These are phyloP conservation scores for Oligia strigilis DNA, from an alignment of 2,888 invertebrate species.

Conservation along the genomic window DNA sequence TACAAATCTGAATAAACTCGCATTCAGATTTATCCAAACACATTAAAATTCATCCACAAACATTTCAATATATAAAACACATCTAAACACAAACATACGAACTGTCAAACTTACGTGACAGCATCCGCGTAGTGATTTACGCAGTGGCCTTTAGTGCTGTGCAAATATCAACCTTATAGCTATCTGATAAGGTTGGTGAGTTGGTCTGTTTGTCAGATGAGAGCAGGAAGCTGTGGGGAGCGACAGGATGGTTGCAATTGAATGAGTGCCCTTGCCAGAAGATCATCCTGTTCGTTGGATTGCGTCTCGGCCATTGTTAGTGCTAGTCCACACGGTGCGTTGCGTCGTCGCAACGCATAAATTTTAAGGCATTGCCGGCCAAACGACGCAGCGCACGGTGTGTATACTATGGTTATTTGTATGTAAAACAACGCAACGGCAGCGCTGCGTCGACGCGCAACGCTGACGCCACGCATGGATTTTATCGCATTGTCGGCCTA, in stretches of 20 bases:
- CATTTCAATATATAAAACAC: slow-evolving; percentile 41
- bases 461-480: too few relatives aligned
- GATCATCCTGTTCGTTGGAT: slow-evolving; percentile 78
- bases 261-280: slow-evolving; percentile 82
- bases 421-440: too few relatives aligned
- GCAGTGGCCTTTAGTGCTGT: slow-evolving; percentile 38
- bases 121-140: slow-evolving; percentile 72
- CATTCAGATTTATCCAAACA: slow-evolving; percentile 8
- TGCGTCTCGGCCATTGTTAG: slow-evolving; percentile 58
- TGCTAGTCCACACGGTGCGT: too few relatives aligned
- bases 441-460: too few relatives aligned
- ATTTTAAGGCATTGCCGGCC: too few relatives aligned
- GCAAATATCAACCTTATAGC: slow-evolving; percentile 64
- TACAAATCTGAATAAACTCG: slow-evolving; percentile 18
- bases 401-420: too few relatives aligned
- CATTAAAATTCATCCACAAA: slow-evolving; percentile 41
- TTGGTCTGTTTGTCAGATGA: slow-evolving; percentile 32
- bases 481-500: too few relatives aligned
- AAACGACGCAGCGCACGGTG: too few relatives aligned
- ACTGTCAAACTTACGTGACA: slow-evolving; percentile 65
- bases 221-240: slow-evolving; percentile 79
- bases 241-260: slow-evolving; percentile 86
- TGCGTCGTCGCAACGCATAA: too few relatives aligned
- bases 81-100: slow-evolving; percentile 59
- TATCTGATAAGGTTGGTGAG: slow-evolving; percentile 57